These are phyloP conservation scores for Trachelus tabidus DNA, from an alignment of 2,888 invertebrate genomes.

Conservation along the genomic window DNA sequence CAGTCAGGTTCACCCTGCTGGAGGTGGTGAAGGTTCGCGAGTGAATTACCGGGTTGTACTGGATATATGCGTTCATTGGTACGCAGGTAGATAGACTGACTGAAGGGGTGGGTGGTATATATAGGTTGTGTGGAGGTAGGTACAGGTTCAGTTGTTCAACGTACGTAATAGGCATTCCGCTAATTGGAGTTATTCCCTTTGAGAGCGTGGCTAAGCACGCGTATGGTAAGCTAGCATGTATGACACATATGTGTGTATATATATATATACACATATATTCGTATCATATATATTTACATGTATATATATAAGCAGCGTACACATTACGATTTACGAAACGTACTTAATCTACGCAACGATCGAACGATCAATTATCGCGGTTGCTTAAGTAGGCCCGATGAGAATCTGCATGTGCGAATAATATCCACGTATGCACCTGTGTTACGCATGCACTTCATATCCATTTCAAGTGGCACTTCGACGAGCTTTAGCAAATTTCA, in stretches of 20 bases:
- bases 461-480: too few species aligned
- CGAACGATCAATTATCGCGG: constrained; percentile 23
- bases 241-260: not conserved
- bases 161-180: constrained; percentile 36
- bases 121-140: not conserved
- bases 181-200: constrained; percentile 45
- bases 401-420: too few species aligned
- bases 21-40: not conserved
- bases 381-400: constrained; percentile 8
- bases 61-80: not conserved
- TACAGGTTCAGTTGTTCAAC: constrained; percentile 32
- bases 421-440: too few species aligned
- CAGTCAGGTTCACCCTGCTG: not conserved
- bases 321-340: constrained; percentile 9
- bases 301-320: constrained; percentile 1
- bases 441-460: too few species aligned
- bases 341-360: constrained; percentile 12
- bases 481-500: too few species aligned
- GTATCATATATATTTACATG: not conserved
- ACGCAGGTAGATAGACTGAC: not conserved
- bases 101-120: constrained; percentile 19
- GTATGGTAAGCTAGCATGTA: not conserved
- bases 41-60: not conserved
- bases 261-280: not conserved
- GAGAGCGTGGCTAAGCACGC: constrained; percentile 33